Conservation (phyloP, 2,113 vertebrate species). For the Excalfactoria chinensis region DNA sequence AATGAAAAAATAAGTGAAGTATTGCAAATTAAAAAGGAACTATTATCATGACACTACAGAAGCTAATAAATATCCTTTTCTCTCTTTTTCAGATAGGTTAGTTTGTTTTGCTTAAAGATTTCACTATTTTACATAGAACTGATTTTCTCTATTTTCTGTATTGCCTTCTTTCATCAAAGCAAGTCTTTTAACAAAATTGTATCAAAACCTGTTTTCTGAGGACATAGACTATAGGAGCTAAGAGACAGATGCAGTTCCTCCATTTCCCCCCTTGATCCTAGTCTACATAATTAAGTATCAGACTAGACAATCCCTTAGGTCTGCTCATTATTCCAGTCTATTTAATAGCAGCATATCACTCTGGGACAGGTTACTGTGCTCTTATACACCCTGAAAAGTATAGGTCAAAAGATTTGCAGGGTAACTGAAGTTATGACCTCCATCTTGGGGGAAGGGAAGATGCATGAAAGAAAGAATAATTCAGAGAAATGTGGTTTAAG, state of each 20-base stretch:
- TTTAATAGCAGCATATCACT: slow-evolving; percentile 58
- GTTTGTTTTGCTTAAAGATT: not conserved
- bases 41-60: not conserved
- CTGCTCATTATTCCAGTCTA: slow-evolving; percentile 62
- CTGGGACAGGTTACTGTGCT: slow-evolving; percentile 16
- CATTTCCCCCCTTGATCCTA: slow-evolving; percentile 15
- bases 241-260: slow-evolving; percentile 42
- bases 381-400: not conserved
- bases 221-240: not conserved
- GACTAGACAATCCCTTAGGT: slow-evolving; percentile 62
- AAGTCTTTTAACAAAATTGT: not conserved
- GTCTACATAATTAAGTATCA: slow-evolving; percentile 70
- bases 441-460: not conserved
- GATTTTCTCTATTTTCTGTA: not conserved
- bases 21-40: rapidly evolving
- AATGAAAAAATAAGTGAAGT: not conserved
- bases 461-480: slow-evolving; percentile 3
- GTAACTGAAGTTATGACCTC: slow-evolving; percentile 19
- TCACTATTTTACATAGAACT: not conserved
- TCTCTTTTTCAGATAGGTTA: not conserved
- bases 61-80: not conserved
- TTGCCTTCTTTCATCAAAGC: not conserved
- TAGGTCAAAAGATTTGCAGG: slow-evolving; percentile 43
- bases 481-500: slow-evolving; percentile 22
- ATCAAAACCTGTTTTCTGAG: slow-evolving; percentile 15